Evolutionary conservation across 2,888 invertebrate genomes (phyloP).

Genomic region (Mactromeris polynyma): DNA sequence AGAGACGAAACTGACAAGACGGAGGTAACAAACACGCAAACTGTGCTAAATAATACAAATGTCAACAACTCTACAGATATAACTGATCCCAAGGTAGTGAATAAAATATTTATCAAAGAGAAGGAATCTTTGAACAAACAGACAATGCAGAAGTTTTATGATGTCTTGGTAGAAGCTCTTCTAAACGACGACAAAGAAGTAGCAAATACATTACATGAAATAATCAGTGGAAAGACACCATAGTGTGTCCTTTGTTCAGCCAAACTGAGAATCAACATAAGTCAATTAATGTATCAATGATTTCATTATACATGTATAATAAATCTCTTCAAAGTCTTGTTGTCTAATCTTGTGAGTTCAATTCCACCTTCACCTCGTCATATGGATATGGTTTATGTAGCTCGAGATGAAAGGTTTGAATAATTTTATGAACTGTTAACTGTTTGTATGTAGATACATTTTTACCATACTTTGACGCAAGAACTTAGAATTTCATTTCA

Average conservation of each 20-base stretch:
- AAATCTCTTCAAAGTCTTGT: not conserved
- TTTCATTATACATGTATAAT: not conserved
- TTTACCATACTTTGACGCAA: no score
- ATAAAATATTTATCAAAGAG: not conserved
- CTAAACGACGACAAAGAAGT: constrained; percentile 37
- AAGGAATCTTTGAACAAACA: not conserved
- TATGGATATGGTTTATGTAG: not conserved
- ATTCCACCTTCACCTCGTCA: not conserved
- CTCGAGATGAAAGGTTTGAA: not conserved
- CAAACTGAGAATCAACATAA: not conserved
- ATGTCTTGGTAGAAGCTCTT: constrained; percentile 40
- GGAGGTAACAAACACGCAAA: not conserved
- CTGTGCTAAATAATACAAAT: not conserved
- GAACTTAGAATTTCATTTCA: no score
- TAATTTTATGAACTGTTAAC: no score
- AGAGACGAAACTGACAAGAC: not conserved
- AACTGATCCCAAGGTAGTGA: not conserved
- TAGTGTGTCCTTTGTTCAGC: not conserved
- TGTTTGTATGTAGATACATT: no score
- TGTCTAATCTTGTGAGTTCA: not conserved
- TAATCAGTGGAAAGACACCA: constrained; percentile 3
- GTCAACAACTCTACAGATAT: not conserved
- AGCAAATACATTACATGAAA: constrained; percentile 35
- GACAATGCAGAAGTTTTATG: constrained; percentile 23
- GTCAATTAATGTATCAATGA: not conserved